Evolutionary conservation across 2,888 invertebrate species (phyloP), one percentile per base, ranked within the genome.

Genomic region (Macroteleia sp.): DNA sequence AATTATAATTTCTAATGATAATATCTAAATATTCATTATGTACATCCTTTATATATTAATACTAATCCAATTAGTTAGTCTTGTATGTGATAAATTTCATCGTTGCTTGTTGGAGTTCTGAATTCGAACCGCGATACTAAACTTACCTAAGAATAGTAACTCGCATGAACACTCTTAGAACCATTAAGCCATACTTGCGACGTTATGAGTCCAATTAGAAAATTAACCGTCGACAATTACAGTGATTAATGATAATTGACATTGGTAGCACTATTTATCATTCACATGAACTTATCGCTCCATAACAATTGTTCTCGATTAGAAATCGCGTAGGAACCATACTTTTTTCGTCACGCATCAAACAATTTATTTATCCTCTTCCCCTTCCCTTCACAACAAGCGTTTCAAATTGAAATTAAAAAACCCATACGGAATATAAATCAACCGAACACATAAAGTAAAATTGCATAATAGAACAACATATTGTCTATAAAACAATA

Each of bases 231-330:
- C 77, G 67, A 54, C 83, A 85, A 89, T 89, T 88, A 86, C 75
- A 56, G 59, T 80, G 82, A 87, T 87, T 84, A 85, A 84, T 81
- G 81, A 52, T 86, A 88, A 88, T 89, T 89, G 87, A 78, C 85
- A 82, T 86, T 83, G 81, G 83, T 73, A 66, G 70, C 81, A 80
- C 82, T 66, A 67, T 76, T 79, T 70, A 71, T 59, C 75, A 61
- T 56, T 69, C 66, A 70, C 66, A 62, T 67, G 66, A 54, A 73
- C 69, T 74, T 67, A 61, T 69, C 79, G 77, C 79, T 66, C 80
- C 67, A n/a, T 57, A 52, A 71, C 82, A 83, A 85, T 82, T 83
- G 81, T 77, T 57, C 73, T 67, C 80, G 79, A 83, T 83, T 82
- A 71, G 42, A 66, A 70, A 79, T 79, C 59, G 54, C 54, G 44